Evolutionary conservation across 2,113 vertebrate genomes (phyloP), one percentile per base, ranked within the genome.

Genomic region (Hippocampus comes): DNA sequence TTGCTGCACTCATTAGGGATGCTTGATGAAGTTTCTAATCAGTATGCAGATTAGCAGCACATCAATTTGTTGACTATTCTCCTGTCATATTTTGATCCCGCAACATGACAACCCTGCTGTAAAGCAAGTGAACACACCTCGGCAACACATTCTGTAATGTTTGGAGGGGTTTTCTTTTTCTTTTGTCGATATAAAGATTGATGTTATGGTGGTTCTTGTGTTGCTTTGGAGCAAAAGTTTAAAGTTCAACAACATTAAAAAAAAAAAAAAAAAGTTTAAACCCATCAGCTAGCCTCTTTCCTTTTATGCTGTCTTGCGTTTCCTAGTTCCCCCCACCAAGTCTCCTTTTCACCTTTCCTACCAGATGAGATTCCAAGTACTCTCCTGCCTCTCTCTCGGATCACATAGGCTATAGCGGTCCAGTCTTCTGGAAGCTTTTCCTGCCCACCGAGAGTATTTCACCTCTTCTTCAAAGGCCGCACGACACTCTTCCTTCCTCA

Each of bases 1-100:
- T 80, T 85, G 74, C 48, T 71, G 71, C 25, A 11, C 86, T 91
- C 88, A 90, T 93, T 90, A 90, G 82, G 70, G 72, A 86, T 80
- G 87, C 74, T 76, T 91, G 90, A 91, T 92, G 85, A 91, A 87
- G 75, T 89, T 91, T 85, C 81, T 84, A 91, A 92, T 92, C 89
- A 93, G 89, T 90, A 91, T 92, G 89, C 82, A 91, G 90, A 91
- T 91, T 84, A 86, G 83, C 75, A 86, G 79, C 75, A 70, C 78
- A 82, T 87, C 86, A 86, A 84, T 88, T 87, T 86, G 85, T 87
- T 82, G 81, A 83, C 71, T 85, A 72, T 76, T 78, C 67, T 72
- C 81, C 78, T 79, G 70, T 76, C 46, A 17, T 68, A 75, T 75
- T 70, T 76, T 49, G 15, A 65, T 76, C 68, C 66, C 66, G 49